Evolutionary conservation across 2,888 invertebrate species (phyloP), one percentile per base, ranked within the genome.

Genomic region (Leucophenga maculata): DNA sequence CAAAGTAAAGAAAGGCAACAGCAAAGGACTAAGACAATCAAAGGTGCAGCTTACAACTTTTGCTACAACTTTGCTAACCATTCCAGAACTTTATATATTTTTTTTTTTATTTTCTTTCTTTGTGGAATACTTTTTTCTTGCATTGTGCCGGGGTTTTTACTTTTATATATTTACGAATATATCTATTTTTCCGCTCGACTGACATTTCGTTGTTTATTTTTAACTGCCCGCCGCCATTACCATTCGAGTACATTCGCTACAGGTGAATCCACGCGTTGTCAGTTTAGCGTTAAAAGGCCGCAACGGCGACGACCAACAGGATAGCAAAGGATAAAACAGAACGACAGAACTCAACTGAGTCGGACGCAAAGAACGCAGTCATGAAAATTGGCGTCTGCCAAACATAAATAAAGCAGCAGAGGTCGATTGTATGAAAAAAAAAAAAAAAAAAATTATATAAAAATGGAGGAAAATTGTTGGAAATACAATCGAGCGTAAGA

Each of bases 381-480:
- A 79, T 73, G 81, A 80, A 80, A 80, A 80, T 80, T 84, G 80
- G 83, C 84, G 80, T 80, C 80, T 84, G 84, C 83, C 83, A 82
- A 80, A 80, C 81, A 80, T 80, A 80, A 80, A 80, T 84, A 80
- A 83, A 84, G 79, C 48, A 83, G 79, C 80, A 84, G 83, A 80
- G 83, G 82, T 84, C 84, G 84, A n/a, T n/a, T n/a, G 82, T 82
- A 83, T 80, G 83, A 80, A 80, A 83, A 80, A 83, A 55, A 22
- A 22, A 20, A 55, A 9, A 22, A 1, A 22, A 22, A 52, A 22
- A 26, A 22, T 39, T 39, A 39, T 8, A 26, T 11, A 55, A 55
- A 22, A 54, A 2, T 59, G 4, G 32, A 31, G 18, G 14, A 78
- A 72, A 78, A 77, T 75, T 81, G 84, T 84, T 81, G 79, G 66